Evolutionary conservation across 2,888 invertebrate genomes (phyloP), one percentile per base, ranked within the genome.

Genomic region (Tetanocera ferruginea): DNA sequence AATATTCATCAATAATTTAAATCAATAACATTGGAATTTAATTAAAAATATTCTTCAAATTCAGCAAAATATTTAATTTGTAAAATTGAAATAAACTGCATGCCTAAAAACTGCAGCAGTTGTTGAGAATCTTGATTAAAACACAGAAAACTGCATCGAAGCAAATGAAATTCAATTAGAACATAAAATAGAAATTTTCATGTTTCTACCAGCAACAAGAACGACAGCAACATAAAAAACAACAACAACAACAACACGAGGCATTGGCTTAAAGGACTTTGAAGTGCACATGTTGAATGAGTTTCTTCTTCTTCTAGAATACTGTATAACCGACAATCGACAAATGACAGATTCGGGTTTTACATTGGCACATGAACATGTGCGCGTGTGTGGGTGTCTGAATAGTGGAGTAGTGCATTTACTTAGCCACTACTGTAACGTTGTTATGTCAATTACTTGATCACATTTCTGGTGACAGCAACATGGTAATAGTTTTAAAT

Each of bases 101-200:
- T 28, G 28, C 1, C 6, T 5, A 25, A 60, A 60, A 25, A 28
- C 25, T 28, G 31, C 64, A 66, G 14, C 31, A 66, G 14, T 66
- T 66, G 31, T 66, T 66, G 64, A 23, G 25, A 49, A 51, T 51
- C 69, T 51, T 69, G 51, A 49, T 69, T 69, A 14, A 49, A 60
- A 69, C 75, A 57, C 60, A 70, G 51, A 60, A n/a, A 57, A 62
- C 71, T 76, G 67, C 34, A 77, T n/a, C 28, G 49, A 70, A 69
- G 6, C 25, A 25, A 60, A 28, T 71, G 8, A n/a, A 73, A 73
- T 60, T 73, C 73, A 73, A 73, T 73, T 73, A 73, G 73, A 9
- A 43, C 23, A 25, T 71, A 19, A 72, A 72, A 37, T 57, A 4
- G 60, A n/a, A 37, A 49, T 67, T 3, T 49, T 43, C 49, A 67